Base-by-base conservation (phyloP, 2,113 vertebrate genomes). In the Melanotaenia duboulayi region DNA sequence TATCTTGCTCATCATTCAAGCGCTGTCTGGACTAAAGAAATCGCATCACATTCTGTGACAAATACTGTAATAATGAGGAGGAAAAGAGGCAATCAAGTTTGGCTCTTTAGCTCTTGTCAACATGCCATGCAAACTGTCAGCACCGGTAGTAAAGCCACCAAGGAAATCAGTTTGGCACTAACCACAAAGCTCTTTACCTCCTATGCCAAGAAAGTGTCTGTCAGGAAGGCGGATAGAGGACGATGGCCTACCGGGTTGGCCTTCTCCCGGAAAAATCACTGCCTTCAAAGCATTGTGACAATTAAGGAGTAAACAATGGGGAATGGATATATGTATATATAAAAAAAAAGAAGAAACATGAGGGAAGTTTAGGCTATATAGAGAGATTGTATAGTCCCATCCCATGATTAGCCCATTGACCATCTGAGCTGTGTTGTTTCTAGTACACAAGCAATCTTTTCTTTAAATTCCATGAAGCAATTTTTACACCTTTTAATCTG, bases 121-220 rank as follows among this genome's bases (percentile, higher is more conserved):
- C 78, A 69, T 59, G 58, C 75, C 64, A 67, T 48, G 62, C 60
- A 86, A 75, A 73, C 46, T 75, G 85, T 83, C 85, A 85, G 75
- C 81, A 89, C 67, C 61, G 73, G 68, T 69, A 71, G 65, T 62
- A 81, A 82, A 90, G 85, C 74, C 82, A 90, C 81, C 25, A 50
- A 84, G 86, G 74, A 91, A 90, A 92, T 91, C 88, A 81, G 74
- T 81, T 82, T 84, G 85, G 85, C 89, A 82, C 67, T 44, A 71
- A 75, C 76, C 71, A 24, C 86, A 83, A 78, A 90, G 81, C 83
- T 75, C 78, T 79, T 72, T 74, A 75, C 25, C 61, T 70, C 42
- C 42, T 10, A 0, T 48, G 85, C 88, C 84, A 89, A 84, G 46
- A 82, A 90, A 88, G 71, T 84, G 81, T 73, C 78, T 64, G 74